Evolutionary conservation across 1,140 invertebrate species (phyloP).

Genomic region (Kradibia gibbosae): DNA sequence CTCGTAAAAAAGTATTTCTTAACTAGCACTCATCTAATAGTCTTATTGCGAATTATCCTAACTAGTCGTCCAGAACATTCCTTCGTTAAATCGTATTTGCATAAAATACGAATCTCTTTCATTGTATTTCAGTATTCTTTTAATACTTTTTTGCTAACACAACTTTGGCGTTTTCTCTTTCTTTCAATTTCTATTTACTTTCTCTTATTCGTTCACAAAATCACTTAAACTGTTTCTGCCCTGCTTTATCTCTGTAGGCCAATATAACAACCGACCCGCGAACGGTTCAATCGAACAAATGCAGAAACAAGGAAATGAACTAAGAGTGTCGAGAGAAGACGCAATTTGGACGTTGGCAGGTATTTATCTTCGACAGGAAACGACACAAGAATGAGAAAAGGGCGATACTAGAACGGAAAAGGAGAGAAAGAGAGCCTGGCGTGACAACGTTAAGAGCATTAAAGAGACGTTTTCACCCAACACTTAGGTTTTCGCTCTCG

Average conservation of each 20-base stretch:
- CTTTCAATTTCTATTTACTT: not conserved
- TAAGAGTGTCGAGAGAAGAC: conserved; percentile 44
- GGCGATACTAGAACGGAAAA: not conserved
- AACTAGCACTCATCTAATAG: conserved; percentile 31
- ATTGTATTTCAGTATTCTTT: not conserved
- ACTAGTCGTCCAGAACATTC: conserved; percentile 11
- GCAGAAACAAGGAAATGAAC: conserved; percentile 25
- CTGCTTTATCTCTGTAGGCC: not conserved
- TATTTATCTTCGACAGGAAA: conserved; percentile 64
- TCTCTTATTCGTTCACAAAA: too few species aligned
- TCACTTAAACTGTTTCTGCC: not conserved
- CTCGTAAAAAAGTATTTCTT: not conserved
- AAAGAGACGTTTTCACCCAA: conserved; percentile 71
- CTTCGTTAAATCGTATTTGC: conserved; percentile 10
- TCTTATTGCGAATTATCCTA: conserved; percentile 31
- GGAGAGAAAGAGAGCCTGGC: conserved; percentile 48
- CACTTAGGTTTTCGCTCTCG: conserved; percentile 69
- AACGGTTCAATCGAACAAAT: conserved; percentile 45
- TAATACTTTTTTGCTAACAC: not conserved
- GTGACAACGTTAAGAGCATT: conserved; percentile 70
- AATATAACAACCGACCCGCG: conserved; percentile 10
- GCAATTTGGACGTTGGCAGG: conserved; percentile 69
- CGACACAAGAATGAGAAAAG: conserved; percentile 52
- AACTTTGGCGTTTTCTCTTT: not conserved
- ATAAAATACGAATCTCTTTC: conserved; percentile 20